Base-by-base conservation (phyloP, 2,113 vertebrate species). In the Prionailurus bengalensis region DNA sequence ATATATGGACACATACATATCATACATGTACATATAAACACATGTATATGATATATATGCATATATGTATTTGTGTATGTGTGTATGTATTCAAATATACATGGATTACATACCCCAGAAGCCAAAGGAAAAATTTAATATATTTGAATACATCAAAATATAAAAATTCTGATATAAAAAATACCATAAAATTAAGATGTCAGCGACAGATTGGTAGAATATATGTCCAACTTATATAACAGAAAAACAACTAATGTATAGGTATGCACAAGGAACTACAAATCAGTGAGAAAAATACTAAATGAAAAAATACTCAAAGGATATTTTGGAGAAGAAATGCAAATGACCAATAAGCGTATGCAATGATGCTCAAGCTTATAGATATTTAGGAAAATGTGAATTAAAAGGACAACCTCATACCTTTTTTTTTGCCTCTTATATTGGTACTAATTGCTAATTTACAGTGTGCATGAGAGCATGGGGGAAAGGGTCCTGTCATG, bases 161-260 rank as follows among this genome's bases (percentile, higher is more conserved):
- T 79, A 55, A 91, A 74, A 84, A 39, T 63, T 63, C 31, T 89
- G 51, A 63, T 87, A n/a, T n/a, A 16, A 66, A 88, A 88, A 23
- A 51, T 45, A 55, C 7, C 48, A 80, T 82, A 81, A 92, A 92
- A 61, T 58, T 89, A 76, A 76, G 27, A 78, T 93, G 61, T 23
- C 45, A 84, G 48, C 51, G 61, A 78, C 36, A 84, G 48, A 55
- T 68, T 76, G n/a, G 68, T 39, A 92, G 63, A 70, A 53, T 70
- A 45, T 45, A 79, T 92, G 61, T 58, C 9, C 16, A 79, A 65
- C 10, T 65, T 65, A 25, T 45, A 65, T 65, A 65, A 36, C 31
- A 95, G 68, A 92, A 84, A 94, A 89, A 84, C 63, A 92, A 70
- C 39, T 63, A 55, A 73, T 53, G 61, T 61, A 7, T 29, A 87